A percentile compares a stretch with the other conserved stretches of the same genome.
These are phyloP conservation scores for Argyrosomus regius DNA, from an alignment of 2,797 vertebrate genomes.

Conservation along the genomic window DNA sequence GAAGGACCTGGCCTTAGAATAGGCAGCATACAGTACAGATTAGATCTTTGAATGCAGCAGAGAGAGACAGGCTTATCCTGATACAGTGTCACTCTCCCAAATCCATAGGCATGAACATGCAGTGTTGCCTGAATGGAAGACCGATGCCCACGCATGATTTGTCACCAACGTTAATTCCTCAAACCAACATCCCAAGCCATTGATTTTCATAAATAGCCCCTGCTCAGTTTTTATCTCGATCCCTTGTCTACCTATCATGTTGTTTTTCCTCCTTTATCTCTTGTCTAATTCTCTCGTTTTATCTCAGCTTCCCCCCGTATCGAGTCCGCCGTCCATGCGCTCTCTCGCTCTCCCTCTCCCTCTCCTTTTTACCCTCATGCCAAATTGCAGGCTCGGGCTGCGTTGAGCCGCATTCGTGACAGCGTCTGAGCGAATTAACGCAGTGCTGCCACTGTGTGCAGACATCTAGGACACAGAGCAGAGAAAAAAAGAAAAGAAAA, in stretches of 20 bases:
- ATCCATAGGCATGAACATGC: constrained; percentile 55
- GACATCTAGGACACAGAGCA: constrained; percentile 78
- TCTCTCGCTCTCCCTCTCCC: not conserved
- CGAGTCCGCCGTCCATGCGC: constrained; percentile 24
- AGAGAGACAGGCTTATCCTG: constrained; percentile 67
- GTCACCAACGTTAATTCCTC: constrained; percentile 70
- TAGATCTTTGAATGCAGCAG: constrained; percentile 66
- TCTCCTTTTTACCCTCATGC: constrained; percentile 55
- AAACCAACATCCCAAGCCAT: constrained; percentile 63
- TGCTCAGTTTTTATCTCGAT: constrained; percentile 57
- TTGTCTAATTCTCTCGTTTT: constrained; percentile 66
- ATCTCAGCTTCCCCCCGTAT: constrained; percentile 52
- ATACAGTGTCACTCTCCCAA: constrained; percentile 50
- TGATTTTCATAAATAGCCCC: constrained; percentile 72
- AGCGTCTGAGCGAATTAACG: constrained; percentile 77
- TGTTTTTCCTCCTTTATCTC: constrained; percentile 58
- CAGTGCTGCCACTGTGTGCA: constrained; percentile 65
- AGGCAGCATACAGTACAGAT: constrained; percentile 56
- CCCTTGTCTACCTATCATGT: constrained; percentile 47
- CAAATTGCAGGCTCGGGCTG: constrained; percentile 61
- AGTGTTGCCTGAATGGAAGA: constrained; percentile 62
- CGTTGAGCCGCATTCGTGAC: constrained; percentile 75
- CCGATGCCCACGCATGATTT: constrained; percentile 70
- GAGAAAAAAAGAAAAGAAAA: constrained; percentile 17
- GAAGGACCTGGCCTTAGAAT: constrained; percentile 50